These are phyloP conservation scores for Drosophila falleni DNA, from an alignment of 2,888 invertebrate species.

Conservation along the genomic window DNA sequence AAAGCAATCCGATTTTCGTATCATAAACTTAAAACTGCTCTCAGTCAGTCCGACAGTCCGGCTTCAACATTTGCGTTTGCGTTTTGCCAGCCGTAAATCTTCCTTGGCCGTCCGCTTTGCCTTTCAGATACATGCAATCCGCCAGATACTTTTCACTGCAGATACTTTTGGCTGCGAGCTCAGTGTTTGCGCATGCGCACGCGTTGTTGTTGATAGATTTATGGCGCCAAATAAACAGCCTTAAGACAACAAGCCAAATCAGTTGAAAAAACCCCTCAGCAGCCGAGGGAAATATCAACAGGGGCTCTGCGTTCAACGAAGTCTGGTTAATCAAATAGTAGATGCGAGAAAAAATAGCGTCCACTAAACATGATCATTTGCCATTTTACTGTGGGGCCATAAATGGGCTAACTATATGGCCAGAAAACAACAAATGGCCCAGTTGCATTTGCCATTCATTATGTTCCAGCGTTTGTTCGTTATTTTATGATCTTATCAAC, in stretches of 20 bases:
- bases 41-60: slow-evolving; percentile 22
- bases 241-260: slow-evolving; percentile 76
- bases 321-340: slow-evolving; percentile 71
- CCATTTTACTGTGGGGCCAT: slow-evolving; percentile 47
- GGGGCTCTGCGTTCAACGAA: slow-evolving; percentile 21
- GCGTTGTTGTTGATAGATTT: slow-evolving; percentile 82
- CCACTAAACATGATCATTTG: slow-evolving; percentile 75
- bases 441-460: slow-evolving; percentile 19
- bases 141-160: slow-evolving; percentile 34
- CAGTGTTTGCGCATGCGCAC: slow-evolving; percentile 78
- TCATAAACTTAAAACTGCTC: slow-evolving; percentile 76
- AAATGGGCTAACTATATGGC: slow-evolving; percentile 35
- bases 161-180: not conserved
- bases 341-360: slow-evolving; percentile 54
- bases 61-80: slow-evolving; percentile 61
- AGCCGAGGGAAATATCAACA: slow-evolving; percentile 3
- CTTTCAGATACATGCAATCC: slow-evolving; percentile 44
- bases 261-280: slow-evolving; percentile 34
- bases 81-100: slow-evolving; percentile 75
- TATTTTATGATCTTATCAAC: not conserved
- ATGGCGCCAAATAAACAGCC: slow-evolving; percentile 84
- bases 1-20: slow-evolving; percentile 80
- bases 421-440: slow-evolving; percentile 23
- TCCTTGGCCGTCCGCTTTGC: slow-evolving; percentile 35
- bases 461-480: not conserved